phyloP scores from a whole-genome alignment of 2,888 invertebrate genomes.

The Homarus gammarus region DNA sequence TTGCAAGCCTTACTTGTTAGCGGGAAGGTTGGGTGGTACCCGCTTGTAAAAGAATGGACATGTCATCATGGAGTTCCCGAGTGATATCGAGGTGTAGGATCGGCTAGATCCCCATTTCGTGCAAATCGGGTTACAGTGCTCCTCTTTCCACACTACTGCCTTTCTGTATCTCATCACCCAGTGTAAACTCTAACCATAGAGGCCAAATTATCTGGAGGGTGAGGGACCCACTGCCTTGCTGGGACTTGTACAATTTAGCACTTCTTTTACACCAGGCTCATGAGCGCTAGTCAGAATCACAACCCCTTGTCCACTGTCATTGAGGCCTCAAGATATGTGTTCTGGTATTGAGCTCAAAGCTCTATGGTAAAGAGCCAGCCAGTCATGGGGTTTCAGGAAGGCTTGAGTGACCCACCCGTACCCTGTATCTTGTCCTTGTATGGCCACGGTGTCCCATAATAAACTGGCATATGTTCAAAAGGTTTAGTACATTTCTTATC shows the following conservation, averaged over 20 bases:
- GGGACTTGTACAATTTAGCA: slow-evolving; percentile 58
- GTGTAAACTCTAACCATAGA: slow-evolving; percentile 31
- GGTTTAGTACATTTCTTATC: slow-evolving; percentile 36
- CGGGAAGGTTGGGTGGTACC: slow-evolving; percentile 61
- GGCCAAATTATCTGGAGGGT: slow-evolving; percentile 54
- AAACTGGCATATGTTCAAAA: slow-evolving; percentile 71
- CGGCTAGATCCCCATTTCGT: slow-evolving; percentile 21
- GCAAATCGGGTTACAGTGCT: slow-evolving; percentile 44
- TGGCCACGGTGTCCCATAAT: slow-evolving; percentile 72
- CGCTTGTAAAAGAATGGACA: slow-evolving; percentile 11
- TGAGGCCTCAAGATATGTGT: slow-evolving; percentile 51
- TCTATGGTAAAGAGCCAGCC: slow-evolving; percentile 52
- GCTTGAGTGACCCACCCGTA: slow-evolving; percentile 54
- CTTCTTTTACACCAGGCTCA: slow-evolving; percentile 61
- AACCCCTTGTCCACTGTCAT: slow-evolving; percentile 53
- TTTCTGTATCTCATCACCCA: slow-evolving; percentile 52
- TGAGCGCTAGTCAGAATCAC: slow-evolving; percentile 73
- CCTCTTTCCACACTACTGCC: slow-evolving; percentile 53
- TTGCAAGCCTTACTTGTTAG: slow-evolving; percentile 70
- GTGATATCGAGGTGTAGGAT: slow-evolving; percentile 19
- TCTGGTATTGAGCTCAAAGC: slow-evolving; percentile 57
- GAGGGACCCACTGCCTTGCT: slow-evolving; percentile 49
- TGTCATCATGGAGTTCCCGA: slow-evolving; percentile 32
- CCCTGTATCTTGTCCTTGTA: slow-evolving; percentile 69
- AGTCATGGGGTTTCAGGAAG: slow-evolving; percentile 59